A percentile compares a stretch with the other conserved stretches of the same genome.
Conservation (phyloP, 2,113 vertebrate genomes). For the Poeciliopsis retropinna region DNA sequence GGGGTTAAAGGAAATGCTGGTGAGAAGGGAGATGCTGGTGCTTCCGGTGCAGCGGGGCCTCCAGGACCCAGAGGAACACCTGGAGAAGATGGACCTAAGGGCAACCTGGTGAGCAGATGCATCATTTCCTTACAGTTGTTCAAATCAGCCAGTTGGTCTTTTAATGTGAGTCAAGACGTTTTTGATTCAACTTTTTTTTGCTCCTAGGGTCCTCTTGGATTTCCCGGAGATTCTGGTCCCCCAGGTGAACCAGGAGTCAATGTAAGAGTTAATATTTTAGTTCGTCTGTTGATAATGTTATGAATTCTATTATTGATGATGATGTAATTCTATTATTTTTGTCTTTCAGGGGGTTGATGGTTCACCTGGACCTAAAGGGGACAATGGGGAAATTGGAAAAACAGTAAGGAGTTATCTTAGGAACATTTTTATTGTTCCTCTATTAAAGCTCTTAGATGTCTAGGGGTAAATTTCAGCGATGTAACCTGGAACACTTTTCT, state of each 20-base stretch:
- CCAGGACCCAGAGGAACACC: slow-evolving; percentile 86
- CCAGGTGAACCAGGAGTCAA: slow-evolving; percentile 84
- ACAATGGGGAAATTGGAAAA: slow-evolving; percentile 86
- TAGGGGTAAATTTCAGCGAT: too few relatives aligned
- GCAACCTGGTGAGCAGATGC: slow-evolving; percentile 80
- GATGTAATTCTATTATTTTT: background rate
- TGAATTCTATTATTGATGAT: background rate
- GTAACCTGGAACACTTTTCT: too few relatives aligned
- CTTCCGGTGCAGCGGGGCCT: slow-evolving; percentile 85
- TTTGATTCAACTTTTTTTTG: slow-evolving; percentile 5
- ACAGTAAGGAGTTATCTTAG: slow-evolving; percentile 75
- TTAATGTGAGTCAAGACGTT: slow-evolving; percentile 17
- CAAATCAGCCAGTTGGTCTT: background rate
- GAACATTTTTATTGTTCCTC: too few relatives aligned
- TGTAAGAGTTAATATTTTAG: slow-evolving; percentile 65
- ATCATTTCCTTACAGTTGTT: slow-evolving; percentile 28
- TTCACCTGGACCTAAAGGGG: slow-evolving; percentile 84
- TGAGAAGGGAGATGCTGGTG: slow-evolving; percentile 90
- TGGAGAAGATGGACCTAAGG: slow-evolving; percentile 92
- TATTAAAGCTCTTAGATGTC: background rate
- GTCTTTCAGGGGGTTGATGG: slow-evolving; percentile 86
- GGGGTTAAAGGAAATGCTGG: slow-evolving; percentile 87
- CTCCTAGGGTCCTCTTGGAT: slow-evolving; percentile 84
- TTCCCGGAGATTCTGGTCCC: slow-evolving; percentile 85
- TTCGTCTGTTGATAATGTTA: background rate